phyloP scores from a whole-genome alignment of 2,797 vertebrate genomes.

The Epinephelus malabaricus region DNA sequence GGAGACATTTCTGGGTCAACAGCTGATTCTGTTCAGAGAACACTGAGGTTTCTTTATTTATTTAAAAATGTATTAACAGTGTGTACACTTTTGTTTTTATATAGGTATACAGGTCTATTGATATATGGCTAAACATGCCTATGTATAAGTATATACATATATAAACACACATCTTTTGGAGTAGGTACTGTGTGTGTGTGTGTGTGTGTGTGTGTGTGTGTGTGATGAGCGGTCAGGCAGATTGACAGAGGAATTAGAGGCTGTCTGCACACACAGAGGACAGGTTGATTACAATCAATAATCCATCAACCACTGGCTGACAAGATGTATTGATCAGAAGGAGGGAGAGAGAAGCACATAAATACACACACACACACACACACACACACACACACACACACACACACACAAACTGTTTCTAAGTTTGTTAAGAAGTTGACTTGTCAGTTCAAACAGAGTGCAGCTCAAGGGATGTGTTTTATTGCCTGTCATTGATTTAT shows the following conservation, averaged over 20 bases:
- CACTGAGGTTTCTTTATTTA: too few species aligned
- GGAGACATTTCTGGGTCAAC: background rate
- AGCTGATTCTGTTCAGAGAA: background rate
- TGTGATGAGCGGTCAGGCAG: constrained; percentile 34
- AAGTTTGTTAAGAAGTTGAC: constrained; percentile 20
- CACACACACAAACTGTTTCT: constrained; percentile 18
- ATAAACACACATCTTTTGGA: background rate
- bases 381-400: background rate
- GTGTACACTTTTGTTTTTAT: too few species aligned
- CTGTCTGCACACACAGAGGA: constrained; percentile 68
- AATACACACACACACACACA: constrained; percentile 29
- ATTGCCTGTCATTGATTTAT: constrained; percentile 3
- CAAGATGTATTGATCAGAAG: constrained; percentile 70
- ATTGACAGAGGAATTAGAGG: constrained; percentile 76
- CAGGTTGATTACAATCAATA: constrained; percentile 79
- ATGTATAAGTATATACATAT: too few species aligned
- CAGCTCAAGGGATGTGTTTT: background rate
- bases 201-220: constrained; percentile 12
- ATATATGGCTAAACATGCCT: background rate
- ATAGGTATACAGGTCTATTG: too few species aligned
- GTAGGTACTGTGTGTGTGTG: background rate
- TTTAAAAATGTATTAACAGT: too few species aligned
- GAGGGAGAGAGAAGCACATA: background rate
- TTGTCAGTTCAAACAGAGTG: constrained; percentile 16
- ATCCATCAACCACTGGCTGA: constrained; percentile 76